Percentiles rank a stretch among this genome's conserved stretches.
phyloP scores from a whole-genome alignment of 2,888 invertebrate species.

The Thumatha senex region DNA sequence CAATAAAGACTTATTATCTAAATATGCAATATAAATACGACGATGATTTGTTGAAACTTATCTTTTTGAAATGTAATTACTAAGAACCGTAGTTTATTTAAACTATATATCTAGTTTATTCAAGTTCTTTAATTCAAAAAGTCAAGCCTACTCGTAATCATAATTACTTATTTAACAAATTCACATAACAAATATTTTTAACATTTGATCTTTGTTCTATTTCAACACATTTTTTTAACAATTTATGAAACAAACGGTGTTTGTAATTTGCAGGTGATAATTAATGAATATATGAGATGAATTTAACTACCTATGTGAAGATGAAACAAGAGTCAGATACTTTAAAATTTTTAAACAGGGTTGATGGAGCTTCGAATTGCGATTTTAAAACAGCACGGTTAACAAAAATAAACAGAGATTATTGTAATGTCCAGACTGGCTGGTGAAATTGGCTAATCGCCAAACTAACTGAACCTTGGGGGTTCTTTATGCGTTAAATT shows the following conservation, averaged over 20 bases:
- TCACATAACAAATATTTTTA: neutral
- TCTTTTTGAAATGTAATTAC: too few species aligned
- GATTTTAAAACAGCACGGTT: conserved; percentile 47
- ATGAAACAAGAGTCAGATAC: conserved; percentile 15
- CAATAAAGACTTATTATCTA: too few species aligned
- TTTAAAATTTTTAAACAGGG: conserved; percentile 22
- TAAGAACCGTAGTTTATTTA: too few species aligned
- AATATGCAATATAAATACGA: too few species aligned
- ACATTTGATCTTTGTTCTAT: conserved; percentile 12
- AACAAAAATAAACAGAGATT: conserved; percentile 56
- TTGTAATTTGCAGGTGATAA: conserved; percentile 13
- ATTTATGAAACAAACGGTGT: conserved; percentile 15
- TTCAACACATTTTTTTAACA: conserved; percentile 10
- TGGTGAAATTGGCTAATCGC: conserved; percentile 56
- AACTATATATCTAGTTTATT: too few species aligned
- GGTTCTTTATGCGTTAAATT: conserved; percentile 47
- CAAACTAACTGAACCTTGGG: conserved; percentile 62
- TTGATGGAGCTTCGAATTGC: conserved; percentile 39
- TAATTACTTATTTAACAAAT: too few species aligned
- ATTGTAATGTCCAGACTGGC: conserved; percentile 56
- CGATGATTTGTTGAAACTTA: too few species aligned
- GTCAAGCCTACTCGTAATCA: too few species aligned
- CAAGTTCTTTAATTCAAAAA: too few species aligned
- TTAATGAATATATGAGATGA: conserved; percentile 12
- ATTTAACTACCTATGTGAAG: conserved; percentile 10